phyloP scores from a whole-genome alignment of 2,797 vertebrate genomes.

The Menidia menidia region DNA sequence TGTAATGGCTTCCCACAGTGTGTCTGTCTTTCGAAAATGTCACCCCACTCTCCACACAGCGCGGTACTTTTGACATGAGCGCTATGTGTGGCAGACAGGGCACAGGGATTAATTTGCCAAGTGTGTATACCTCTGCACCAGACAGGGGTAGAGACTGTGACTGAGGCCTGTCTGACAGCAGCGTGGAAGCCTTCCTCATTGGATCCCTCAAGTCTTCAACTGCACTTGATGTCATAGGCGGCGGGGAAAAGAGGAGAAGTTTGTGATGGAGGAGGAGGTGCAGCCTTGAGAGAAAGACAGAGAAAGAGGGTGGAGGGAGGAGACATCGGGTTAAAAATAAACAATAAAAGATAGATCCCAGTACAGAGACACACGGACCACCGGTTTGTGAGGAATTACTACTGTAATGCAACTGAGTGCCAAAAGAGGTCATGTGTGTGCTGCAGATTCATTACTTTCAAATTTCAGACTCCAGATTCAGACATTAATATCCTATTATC shows the following conservation, averaged over 20 bases:
- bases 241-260: slow-evolving; percentile 25
- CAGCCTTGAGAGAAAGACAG: slow-evolving; percentile 33
- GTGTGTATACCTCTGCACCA: slow-evolving; percentile 70
- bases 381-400: slow-evolving; percentile 42
- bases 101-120: slow-evolving; percentile 79
- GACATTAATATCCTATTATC: slow-evolving; percentile 71
- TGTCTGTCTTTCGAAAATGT: slow-evolving; percentile 72
- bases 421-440: slow-evolving; percentile 87
- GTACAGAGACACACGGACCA: slow-evolving; percentile 29
- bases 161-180: slow-evolving; percentile 78
- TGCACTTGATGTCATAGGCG: slow-evolving; percentile 67
- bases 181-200: slow-evolving; percentile 52
- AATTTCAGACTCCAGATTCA: slow-evolving; percentile 4
- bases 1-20: slow-evolving; percentile 69
- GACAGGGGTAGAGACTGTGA: slow-evolving; percentile 79
- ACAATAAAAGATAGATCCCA: slow-evolving; percentile 50
- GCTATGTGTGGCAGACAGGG: slow-evolving; percentile 73
- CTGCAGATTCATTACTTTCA: slow-evolving; percentile 74
- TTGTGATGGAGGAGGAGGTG: slow-evolving; percentile 40
- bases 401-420: slow-evolving; percentile 80
- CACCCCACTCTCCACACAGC: slow-evolving; percentile 55
- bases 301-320: slow-evolving; percentile 15
- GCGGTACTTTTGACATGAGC: slow-evolving; percentile 72
- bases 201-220: slow-evolving; percentile 58
- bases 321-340: slow-evolving; percentile 47